Evolutionary conservation across 2,113 vertebrate species (phyloP).

Genomic region (Ploceus nigricollis): DNA sequence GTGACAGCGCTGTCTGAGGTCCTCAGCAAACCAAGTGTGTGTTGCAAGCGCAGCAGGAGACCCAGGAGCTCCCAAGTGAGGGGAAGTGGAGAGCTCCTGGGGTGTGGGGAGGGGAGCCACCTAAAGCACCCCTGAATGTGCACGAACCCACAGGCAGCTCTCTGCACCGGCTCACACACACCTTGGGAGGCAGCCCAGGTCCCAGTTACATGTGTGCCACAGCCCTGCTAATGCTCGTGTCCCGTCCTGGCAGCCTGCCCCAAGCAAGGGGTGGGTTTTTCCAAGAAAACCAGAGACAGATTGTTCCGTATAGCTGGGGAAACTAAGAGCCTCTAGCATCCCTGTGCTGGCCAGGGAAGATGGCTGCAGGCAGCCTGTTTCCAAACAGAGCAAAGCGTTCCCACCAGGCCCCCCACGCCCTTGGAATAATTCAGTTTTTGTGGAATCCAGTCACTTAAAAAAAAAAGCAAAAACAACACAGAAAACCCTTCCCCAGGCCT

Average conservation of each 20-base stretch:
- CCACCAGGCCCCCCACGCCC: background rate
- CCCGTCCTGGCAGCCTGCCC: background rate
- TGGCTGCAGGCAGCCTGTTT: background rate
- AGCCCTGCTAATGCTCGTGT: background rate
- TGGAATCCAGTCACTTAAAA: background rate
- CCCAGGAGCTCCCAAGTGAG: background rate
- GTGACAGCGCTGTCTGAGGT: constrained; percentile 1
- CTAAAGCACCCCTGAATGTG: background rate
- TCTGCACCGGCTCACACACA: fast-evolving
- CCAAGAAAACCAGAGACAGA: background rate
- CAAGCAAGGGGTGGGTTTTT: background rate
- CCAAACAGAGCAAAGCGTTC: background rate
- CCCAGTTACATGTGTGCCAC: fast-evolving
- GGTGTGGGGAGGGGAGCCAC: background rate
- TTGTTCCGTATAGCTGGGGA: background rate
- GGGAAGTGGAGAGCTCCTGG: background rate
- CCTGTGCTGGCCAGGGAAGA: background rate
- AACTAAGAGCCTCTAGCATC: background rate
- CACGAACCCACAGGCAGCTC: background rate
- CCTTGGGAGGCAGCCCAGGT: background rate
- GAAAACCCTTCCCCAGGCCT: background rate
- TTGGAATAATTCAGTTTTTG: background rate
- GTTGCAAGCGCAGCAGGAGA: background rate
- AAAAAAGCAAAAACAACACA: background rate
- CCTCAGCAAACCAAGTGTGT: background rate